Evolutionary conservation across 2,113 vertebrate genomes (phyloP).

Genomic region (Apteryx mantelli): DNA sequence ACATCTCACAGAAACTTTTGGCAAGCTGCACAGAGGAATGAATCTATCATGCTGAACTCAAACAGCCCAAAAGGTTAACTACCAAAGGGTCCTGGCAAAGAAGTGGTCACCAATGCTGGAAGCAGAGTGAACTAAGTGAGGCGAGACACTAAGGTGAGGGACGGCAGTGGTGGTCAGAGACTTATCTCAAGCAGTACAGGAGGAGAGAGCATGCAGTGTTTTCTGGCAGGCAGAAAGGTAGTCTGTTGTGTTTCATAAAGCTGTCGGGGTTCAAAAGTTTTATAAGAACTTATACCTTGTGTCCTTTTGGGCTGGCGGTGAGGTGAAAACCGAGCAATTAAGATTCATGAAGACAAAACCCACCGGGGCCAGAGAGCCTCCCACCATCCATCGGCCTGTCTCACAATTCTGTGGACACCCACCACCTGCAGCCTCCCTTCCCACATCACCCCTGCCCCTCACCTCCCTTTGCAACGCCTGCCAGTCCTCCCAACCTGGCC

Average conservation of each 20-base stretch:
- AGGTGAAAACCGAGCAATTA: not conserved
- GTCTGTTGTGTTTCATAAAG: not conserved
- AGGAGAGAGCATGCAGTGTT: not conserved
- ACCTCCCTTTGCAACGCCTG: not conserved
- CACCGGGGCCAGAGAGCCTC: no score
- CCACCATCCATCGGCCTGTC: no score
- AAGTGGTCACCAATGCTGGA: not conserved
- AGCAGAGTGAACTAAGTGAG: not conserved
- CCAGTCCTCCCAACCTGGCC: not conserved
- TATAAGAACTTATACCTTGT: not conserved
- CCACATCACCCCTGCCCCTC: no score
- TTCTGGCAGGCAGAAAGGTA: not conserved
- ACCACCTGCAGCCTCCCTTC: rapidly evolving
- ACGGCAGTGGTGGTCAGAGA: not conserved
- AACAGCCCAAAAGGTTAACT: not conserved
- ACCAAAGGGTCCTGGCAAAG: not conserved
- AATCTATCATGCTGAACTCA: not conserved
- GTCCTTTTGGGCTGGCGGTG: not conserved
- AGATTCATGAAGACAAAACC: not conserved
- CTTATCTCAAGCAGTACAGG: not conserved
- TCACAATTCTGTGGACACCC: no score
- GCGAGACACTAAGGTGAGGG: not conserved
- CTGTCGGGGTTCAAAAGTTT: not conserved
- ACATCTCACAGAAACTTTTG: not conserved
- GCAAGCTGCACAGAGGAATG: not conserved